These are phyloP conservation scores for Andricus quercusramuli DNA, from an alignment of 2,888 invertebrate genomes.

Conservation along the genomic window DNA sequence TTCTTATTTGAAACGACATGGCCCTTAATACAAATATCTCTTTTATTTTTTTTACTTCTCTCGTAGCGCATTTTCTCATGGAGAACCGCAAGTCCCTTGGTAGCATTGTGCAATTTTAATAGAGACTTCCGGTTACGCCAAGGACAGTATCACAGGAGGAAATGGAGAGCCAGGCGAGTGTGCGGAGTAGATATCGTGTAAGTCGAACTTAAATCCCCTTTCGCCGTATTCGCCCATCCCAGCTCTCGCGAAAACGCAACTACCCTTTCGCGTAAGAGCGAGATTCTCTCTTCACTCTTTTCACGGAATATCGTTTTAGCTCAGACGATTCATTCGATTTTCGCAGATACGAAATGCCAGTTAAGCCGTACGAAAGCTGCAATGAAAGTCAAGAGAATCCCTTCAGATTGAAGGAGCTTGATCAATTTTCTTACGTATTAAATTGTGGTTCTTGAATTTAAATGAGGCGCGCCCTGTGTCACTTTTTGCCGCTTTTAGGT, in stretches of 20 bases:
- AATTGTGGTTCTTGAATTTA: background rate
- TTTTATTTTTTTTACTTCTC: slow-evolving; percentile 45
- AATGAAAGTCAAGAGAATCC: slow-evolving; percentile 1
- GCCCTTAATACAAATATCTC: slow-evolving; percentile 56
- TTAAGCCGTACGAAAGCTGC: background rate
- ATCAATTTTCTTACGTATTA: background rate
- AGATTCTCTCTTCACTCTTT: slow-evolving; percentile 45
- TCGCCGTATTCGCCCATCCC: slow-evolving; percentile 47
- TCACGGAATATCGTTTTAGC: slow-evolving; percentile 21
- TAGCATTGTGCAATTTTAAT: slow-evolving; percentile 73
- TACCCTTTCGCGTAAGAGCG: slow-evolving; percentile 52
- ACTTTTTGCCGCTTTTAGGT: too few relatives aligned
- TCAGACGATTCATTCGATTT: slow-evolving; percentile 25
- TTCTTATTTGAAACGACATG: slow-evolving; percentile 58
- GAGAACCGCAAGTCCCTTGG: slow-evolving; percentile 44
- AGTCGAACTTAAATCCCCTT: slow-evolving; percentile 74
- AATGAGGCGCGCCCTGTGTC: background rate
- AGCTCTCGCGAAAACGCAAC: slow-evolving; percentile 37
- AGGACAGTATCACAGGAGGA: slow-evolving; percentile 65
- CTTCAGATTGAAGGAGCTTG: background rate
- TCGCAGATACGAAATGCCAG: background rate
- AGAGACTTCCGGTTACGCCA: slow-evolving; percentile 58
- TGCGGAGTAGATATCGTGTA: slow-evolving; percentile 76
- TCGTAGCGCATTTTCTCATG: slow-evolving; percentile 41
- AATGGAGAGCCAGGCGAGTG: slow-evolving; percentile 72